A percentile compares a stretch with the other conserved stretches of the same genome.
phyloP scores from a whole-genome alignment of 2,888 invertebrate genomes.

The Xanthia togata region DNA sequence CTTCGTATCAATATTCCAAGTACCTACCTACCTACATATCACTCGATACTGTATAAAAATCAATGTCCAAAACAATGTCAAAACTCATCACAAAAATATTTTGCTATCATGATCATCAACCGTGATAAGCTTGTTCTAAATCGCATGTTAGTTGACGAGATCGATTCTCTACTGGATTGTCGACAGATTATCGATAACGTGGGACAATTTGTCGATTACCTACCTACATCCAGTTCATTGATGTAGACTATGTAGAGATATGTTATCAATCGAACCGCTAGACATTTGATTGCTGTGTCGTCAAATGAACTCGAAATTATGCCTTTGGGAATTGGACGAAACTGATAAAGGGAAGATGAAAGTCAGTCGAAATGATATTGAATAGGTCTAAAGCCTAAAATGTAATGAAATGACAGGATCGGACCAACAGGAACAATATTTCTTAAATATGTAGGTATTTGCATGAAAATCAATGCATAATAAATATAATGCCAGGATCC shows the following conservation, averaged over 20 bases:
- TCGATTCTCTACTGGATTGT: constrained; percentile 8
- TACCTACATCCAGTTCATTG: constrained; percentile 18
- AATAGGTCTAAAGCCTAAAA: background rate
- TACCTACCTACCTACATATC: too few relatives aligned
- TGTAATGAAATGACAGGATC: background rate
- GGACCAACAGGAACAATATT: background rate
- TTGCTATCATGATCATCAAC: constrained; percentile 6
- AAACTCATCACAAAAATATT: constrained; percentile 25
- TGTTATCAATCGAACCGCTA: constrained; percentile 40
- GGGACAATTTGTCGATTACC: background rate
- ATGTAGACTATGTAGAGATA: constrained; percentile 31
- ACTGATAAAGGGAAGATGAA: background rate
- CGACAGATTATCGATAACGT: constrained; percentile 20
- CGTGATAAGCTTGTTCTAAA: constrained; percentile 18
- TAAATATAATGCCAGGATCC: background rate
- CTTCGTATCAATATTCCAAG: constrained; percentile 20
- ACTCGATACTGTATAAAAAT: constrained; percentile 12
- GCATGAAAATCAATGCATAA: background rate
- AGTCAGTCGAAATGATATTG: background rate
- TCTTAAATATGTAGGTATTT: background rate
- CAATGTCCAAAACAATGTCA: constrained; percentile 9
- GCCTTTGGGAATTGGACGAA: background rate
- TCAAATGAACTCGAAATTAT: constrained; percentile 7
- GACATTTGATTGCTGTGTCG: constrained; percentile 26
- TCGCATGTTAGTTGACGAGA: constrained; percentile 2